Base-by-base conservation (phyloP, 2,888 invertebrate genomes). In the Chrysina gloriosa region DNA sequence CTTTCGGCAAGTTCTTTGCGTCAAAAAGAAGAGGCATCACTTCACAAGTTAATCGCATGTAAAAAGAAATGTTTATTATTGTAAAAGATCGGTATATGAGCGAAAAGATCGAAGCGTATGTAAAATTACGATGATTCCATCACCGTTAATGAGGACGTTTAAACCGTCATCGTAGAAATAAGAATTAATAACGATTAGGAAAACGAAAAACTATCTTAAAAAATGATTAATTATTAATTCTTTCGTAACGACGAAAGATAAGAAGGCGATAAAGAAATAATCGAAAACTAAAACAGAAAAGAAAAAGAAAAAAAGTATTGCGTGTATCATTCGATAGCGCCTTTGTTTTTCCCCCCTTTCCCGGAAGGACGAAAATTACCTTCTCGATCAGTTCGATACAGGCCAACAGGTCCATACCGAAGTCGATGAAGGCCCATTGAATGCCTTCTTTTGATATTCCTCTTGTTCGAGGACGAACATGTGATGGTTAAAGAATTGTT, bases 401-500 rank as follows among this genome's bases (percentile, higher is more conserved):
- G 82, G 89, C 89, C 82, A 92, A 91, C 82, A 95, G 89, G 85
- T 95, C 95, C 91, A 95, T 92, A 86, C 95, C 95, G 86, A 95
- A 95, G 88, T 95, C 95, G 85, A 95, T 95, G 86, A 95, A 95
- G 81, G 91, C 90, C 95, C 95, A 95, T 83, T 93, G 90, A 86
- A 95, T 94, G 83, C 94, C 94, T 86, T 95, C 95, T 90, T 89
- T 83, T 93, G 91, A 86, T 95, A 95, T 84, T 95, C 94, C 86
- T 95, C 95, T 89, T 95, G 95, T 87, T 95, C 95, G 82, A 95
- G 89, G 76, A 95, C 93, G 85, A 95, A 95, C 95, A 95, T 95
- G 88, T 95, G 92, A 83, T 95, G 94, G 86, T 95, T 95, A 90
- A 95, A 95, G 89, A 95, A 95, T 86, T 95, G 95, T 87, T 95